These are phyloP conservation scores for Heliconius ismenius DNA, from an alignment of 2,888 invertebrate species.

Conservation along the genomic window DNA sequence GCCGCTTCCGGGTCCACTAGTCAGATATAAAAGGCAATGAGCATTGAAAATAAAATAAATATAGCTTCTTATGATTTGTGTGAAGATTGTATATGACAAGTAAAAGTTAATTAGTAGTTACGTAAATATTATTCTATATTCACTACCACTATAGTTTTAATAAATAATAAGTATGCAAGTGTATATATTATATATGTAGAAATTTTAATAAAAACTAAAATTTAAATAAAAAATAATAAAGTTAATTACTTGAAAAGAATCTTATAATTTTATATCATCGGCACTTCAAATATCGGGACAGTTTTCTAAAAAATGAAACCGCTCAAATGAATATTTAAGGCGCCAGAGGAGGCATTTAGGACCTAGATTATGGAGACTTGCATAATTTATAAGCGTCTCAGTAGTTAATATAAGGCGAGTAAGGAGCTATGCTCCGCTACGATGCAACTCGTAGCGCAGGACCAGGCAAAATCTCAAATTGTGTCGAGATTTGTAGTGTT, in stretches of 20 bases:
- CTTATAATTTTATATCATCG: constrained; percentile 72
- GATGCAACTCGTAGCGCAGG: constrained; percentile 44
- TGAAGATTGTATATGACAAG: not conserved
- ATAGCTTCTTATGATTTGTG: not conserved
- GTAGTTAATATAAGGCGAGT: constrained; percentile 62
- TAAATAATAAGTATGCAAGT: no score
- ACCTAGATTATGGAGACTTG: constrained; percentile 79
- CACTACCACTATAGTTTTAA: no score
- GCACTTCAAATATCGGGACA: constrained; percentile 74
- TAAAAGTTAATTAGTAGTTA: not conserved
- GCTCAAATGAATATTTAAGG: constrained; percentile 79
- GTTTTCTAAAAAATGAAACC: constrained; percentile 81
- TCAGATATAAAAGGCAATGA: not conserved
- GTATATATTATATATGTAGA: no score
- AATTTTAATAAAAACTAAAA: not conserved
- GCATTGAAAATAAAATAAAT: not conserved
- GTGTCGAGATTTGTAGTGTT: constrained; percentile 74
- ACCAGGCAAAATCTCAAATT: constrained; percentile 52
- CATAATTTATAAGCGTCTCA: constrained; percentile 78
- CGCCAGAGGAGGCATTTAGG: constrained; percentile 78
- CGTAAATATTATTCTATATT: no score
- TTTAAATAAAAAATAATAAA: no score
- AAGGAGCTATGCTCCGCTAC: constrained; percentile 38
- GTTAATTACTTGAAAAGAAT: constrained; percentile 39
- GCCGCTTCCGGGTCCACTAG: no score